Base-by-base conservation (phyloP, 2,113 vertebrate genomes). In the Dryoscopus gambensis region DNA sequence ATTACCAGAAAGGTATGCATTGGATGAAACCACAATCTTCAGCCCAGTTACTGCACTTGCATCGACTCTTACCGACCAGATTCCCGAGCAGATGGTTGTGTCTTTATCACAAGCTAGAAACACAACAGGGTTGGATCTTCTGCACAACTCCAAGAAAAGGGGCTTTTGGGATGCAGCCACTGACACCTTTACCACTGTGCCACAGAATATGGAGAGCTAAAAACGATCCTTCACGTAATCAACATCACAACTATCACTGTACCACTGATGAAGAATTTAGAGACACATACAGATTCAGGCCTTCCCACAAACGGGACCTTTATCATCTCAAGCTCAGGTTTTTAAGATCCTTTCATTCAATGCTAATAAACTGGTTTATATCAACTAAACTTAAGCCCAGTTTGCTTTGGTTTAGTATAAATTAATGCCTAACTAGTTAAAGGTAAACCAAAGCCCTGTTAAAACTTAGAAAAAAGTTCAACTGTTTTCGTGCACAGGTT, bases 1-100 rank as follows among this genome's bases (percentile, higher is more conserved):
- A 93, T 92, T 93, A 96, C 47, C 92, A 94, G 65, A 95, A 94
- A 92, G 95, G 95, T 30, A 97, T 96, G 95, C 92, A 95, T 81
- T 78, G 93, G 92, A 84, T 95, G 94, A 96, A 94, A 94, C 84
- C 92, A 89, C 95, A 90, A 60, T 90, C 96, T 96, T 95, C 88
- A 75, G 80, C 88, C 93, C 90, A 50, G 90, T 94, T 87, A 84
- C 95, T 25, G 85, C 92, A 37, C 86, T 95, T n/a, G 71, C 69
- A 71, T 62, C 6, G 15, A 44, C 87, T 83, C 64, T 35, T 39
- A 46, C 80, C 39, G 90, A 71, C 37, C 83, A 68, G 92, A 56
- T 71, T 77, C 81, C 68, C 39, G 39, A 67, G 90, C 68, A 81
- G 76, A 22, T 4, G 13, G 64, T 60, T 67, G 50, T 37, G 88